Evolutionary conservation across 1,140 invertebrate species (phyloP).

Genomic region (Mercenaria mercenaria): DNA sequence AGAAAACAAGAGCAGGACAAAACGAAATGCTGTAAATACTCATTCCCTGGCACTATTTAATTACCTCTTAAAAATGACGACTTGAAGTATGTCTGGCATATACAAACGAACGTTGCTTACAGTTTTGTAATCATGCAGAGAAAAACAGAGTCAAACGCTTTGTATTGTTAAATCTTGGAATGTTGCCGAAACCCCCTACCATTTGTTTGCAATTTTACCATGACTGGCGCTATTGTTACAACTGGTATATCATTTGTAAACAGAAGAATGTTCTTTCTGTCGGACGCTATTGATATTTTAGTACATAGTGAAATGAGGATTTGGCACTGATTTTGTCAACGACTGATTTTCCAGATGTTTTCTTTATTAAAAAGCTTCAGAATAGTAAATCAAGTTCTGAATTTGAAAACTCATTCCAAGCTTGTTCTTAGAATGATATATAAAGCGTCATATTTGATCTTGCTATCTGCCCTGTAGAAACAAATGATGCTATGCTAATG

Average conservation of each 20-base stretch:
- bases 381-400: background rate
- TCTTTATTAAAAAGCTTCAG: background rate
- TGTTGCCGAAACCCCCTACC: background rate
- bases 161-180: too few relatives aligned
- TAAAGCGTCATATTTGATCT: too few relatives aligned
- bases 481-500: too few relatives aligned
- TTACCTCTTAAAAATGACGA: too few relatives aligned
- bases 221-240: background rate
- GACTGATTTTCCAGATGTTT: background rate
- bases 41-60: too few relatives aligned
- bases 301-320: background rate
- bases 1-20: too few relatives aligned
- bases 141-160: too few relatives aligned
- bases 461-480: too few relatives aligned
- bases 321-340: background rate
- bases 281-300: background rate
- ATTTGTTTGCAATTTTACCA: background rate
- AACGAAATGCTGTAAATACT: too few relatives aligned
- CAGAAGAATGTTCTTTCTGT: background rate
- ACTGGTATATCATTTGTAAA: constrained; percentile 1
- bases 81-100: too few relatives aligned
- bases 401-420: background rate
- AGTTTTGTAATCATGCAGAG: too few relatives aligned
- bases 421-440: background rate
- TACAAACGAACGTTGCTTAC: too few relatives aligned